These are phyloP conservation scores for Eupithecia inturbata DNA, from an alignment of 2,888 invertebrate genomes.

Conservation along the genomic window DNA sequence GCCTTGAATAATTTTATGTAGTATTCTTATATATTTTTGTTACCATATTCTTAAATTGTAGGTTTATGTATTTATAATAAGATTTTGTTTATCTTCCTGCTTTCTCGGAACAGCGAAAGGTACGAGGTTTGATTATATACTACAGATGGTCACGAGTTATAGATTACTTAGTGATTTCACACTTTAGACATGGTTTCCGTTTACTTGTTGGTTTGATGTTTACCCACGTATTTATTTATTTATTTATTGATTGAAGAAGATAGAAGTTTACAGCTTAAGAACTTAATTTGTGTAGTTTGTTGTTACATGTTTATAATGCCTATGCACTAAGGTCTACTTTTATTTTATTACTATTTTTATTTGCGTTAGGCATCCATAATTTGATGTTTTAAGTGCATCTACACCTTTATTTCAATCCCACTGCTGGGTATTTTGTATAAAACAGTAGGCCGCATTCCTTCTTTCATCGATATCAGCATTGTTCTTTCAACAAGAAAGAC, in stretches of 20 bases:
- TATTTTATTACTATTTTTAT: neutral
- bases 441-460: neutral
- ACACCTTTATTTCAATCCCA: no score
- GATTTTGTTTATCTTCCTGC: conserved; percentile 49
- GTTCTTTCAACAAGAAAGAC: neutral
- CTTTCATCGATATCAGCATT: neutral
- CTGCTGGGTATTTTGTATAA: no score
- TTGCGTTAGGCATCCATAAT: neutral
- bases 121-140: conserved; percentile 43
- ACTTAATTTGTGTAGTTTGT: no score
- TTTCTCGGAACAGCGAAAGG: conserved; percentile 54
- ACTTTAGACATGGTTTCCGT: conserved; percentile 16
- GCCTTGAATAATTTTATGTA: no score
- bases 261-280: no score
- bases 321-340: no score
- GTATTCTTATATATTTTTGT: no score
- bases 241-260: no score
- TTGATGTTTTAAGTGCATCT: neutral
- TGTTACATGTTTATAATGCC: no score
- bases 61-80: conserved; percentile 31
- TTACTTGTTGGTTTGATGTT: conserved; percentile 17
- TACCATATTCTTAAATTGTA: conserved; percentile 12
- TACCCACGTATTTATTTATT: conserved; percentile 6
- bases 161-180: conserved; percentile 21
- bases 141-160: conserved; percentile 18